Evolutionary conservation across 1,140 invertebrate species (phyloP), one percentile per base, ranked within the genome.

Genomic region (Nephotettix cincticeps): DNA sequence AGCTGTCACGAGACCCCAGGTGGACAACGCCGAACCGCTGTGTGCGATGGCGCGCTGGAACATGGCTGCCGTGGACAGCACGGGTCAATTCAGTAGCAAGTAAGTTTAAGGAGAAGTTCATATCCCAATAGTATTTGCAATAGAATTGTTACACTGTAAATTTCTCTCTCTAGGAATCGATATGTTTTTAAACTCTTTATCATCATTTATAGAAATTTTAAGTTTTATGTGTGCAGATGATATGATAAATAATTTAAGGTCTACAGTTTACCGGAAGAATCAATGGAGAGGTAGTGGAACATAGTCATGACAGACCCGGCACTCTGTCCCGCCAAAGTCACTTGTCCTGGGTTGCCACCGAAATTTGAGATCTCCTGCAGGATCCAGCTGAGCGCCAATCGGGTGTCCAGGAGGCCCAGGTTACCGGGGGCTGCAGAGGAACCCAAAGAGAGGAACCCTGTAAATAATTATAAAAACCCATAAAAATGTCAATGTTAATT

Each of bases 361-460:
- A 75, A 75, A 21, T 1, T 85, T 75, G 84, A 75, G 14, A 85
- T 73, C 27, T 75, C 72, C 13, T 70, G 51, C 30, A 68, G 23
- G 21, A 75, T 71, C 75, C 75, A 75, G 45, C 63, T 28, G 9
- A 75, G 29, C 9, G 75, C 73, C 27, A 71, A 29, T 0, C 13
- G 19, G 75, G 86, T 86, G 73, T 88, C 87, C 76, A 82, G 84
- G 54, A 89, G 72, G 14, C 86, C 88, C 47, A 81, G 80, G 75
- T 89, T 89, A 3, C 87, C 88, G 0, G 85, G 85, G 0, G 47
- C 47, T 23, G 19, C 47, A n/a, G 47, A n/a, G 21, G 47, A 51
- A n/a, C 47, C 47, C 4, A 51, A n/a, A 3, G 47, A 19, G 17
- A 51, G 47, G 47, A 51, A 51, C 17, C 47, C 47, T 51, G 21